Conservation (phyloP, 2,113 vertebrate species). For the Dipodomys spectabilis region DNA sequence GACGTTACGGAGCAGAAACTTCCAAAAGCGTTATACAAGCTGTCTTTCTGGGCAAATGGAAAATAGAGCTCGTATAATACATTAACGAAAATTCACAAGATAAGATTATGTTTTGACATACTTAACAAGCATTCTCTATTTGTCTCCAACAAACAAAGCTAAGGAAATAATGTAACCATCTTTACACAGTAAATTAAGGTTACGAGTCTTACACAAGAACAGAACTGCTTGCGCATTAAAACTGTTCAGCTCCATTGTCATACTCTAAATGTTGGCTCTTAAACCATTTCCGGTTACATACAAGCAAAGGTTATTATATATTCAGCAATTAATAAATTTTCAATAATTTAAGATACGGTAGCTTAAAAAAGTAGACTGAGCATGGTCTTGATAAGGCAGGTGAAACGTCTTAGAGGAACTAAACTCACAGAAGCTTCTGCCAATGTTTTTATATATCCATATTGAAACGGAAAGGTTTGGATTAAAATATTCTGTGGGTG, state of each 20-base stretch:
- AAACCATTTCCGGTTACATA: conserved; percentile 96
- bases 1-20: conserved; percentile 94
- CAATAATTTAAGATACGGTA: conserved; percentile 98
- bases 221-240: conserved; percentile 99
- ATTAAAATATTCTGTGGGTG: conserved; percentile 78
- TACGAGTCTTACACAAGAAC: conserved; percentile 99
- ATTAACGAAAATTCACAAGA: conserved; percentile 93
- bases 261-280: conserved; percentile 96
- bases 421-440: conserved; percentile 87
- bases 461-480: conserved; percentile 83
- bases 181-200: conserved; percentile 99
- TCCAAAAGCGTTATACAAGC: conserved; percentile 97
- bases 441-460: conserved; percentile 81
- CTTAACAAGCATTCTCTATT: conserved; percentile 99
- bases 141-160: conserved; percentile 98
- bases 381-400: conserved; percentile 96
- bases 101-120: conserved; percentile 96
- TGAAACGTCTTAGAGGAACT: conserved; percentile 91
- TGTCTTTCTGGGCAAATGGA: conserved; percentile 96
- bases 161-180: conserved; percentile 99
- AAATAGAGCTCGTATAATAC: conserved; percentile 95
- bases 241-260: conserved; percentile 95
- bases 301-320: conserved; percentile 97
- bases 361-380: conserved; percentile 93
- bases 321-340: conserved; percentile 95